Conservation (phyloP, 2,113 vertebrate genomes). For the Clinocottus analis region DNA sequence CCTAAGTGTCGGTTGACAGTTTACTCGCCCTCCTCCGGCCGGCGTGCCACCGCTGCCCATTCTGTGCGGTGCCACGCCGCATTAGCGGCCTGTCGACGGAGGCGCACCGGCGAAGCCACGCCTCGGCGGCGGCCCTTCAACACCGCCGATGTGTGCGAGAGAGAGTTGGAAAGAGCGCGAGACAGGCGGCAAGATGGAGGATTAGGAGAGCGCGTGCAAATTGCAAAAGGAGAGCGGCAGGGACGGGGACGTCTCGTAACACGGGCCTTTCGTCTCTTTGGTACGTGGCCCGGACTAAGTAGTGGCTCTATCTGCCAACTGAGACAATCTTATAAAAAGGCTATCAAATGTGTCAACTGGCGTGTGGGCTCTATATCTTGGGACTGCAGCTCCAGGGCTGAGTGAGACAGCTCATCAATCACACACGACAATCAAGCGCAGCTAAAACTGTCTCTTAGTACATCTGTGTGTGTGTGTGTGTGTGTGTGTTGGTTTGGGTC, state of each 20-base stretch:
- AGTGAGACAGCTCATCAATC: slow-evolving; percentile 60
- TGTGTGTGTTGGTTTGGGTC: background rate
- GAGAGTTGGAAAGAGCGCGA: too few relatives aligned
- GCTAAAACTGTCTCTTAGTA: slow-evolving; percentile 34
- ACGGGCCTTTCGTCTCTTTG: slow-evolving; percentile 36
- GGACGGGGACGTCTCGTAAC: background rate
- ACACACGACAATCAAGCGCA: slow-evolving; percentile 51
- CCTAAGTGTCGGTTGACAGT: slow-evolving; percentile 61
- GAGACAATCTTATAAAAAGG: slow-evolving; percentile 58
- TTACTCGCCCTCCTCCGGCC: slow-evolving; percentile 59
- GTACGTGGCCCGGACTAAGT: background rate
- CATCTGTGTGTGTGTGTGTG: slow-evolving; percentile 19
- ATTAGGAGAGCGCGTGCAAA: slow-evolving; percentile 33
- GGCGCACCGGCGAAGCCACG: slow-evolving; percentile 51
- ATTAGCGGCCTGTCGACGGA: slow-evolving; percentile 63
- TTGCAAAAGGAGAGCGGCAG: slow-evolving; percentile 43
- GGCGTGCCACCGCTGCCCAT: slow-evolving; percentile 40
- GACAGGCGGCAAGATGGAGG: too few relatives aligned
- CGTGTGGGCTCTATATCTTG: slow-evolving; percentile 34
- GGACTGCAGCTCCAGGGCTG: slow-evolving; percentile 37
- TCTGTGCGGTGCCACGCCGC: slow-evolving; percentile 59
- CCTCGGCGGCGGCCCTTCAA: slow-evolving; percentile 48
- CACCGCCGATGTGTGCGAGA: too few relatives aligned
- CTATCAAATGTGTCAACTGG: slow-evolving; percentile 37
- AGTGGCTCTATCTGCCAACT: slow-evolving; percentile 32